Conservation (phyloP, 2,888 invertebrate genomes). For the Xylophagus ater region DNA sequence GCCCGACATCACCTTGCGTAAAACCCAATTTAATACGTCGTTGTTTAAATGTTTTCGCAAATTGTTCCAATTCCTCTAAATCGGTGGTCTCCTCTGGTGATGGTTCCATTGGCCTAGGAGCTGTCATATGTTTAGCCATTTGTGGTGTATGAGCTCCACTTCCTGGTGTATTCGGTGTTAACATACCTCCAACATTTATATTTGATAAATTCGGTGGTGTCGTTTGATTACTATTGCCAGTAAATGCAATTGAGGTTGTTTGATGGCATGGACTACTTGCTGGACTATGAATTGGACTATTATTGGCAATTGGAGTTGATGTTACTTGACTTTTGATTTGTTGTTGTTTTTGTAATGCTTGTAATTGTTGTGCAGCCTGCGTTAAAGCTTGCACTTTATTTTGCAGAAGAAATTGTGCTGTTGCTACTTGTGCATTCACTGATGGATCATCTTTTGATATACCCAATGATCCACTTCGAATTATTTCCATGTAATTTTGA, state of each 20-base stretch:
- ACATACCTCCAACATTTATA: constrained; percentile 39
- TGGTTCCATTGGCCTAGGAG: constrained; percentile 62
- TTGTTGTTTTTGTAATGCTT: constrained; percentile 62
- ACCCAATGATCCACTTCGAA: constrained; percentile 22
- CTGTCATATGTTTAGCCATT: constrained; percentile 40
- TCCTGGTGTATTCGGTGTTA: constrained; percentile 48
- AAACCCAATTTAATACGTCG: constrained; percentile 95
- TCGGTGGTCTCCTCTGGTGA: constrained; percentile 92
- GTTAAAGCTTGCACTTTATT: constrained; percentile 65
- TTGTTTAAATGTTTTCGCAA: constrained; percentile 97
- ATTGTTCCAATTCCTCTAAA: constrained; percentile 94
- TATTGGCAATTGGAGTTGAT: constrained; percentile 25
- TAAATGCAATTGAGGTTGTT: constrained; percentile 24
- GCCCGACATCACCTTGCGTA: constrained; percentile 97
- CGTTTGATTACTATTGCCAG: constrained; percentile 32
- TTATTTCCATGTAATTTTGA: constrained; percentile 35
- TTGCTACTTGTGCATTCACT: constrained; percentile 35
- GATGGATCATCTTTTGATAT: constrained; percentile 31
- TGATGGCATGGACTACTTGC: constrained; percentile 29
- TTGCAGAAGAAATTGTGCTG: constrained; percentile 64
- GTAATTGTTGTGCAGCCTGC: constrained; percentile 74
- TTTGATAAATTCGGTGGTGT: constrained; percentile 43
- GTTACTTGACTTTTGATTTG: constrained; percentile 40
- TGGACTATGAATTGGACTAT: constrained; percentile 36
- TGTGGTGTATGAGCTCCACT: constrained; percentile 45